Conservation (phyloP, 2,797 vertebrate species). For the Phalanger gymnotis region DNA sequence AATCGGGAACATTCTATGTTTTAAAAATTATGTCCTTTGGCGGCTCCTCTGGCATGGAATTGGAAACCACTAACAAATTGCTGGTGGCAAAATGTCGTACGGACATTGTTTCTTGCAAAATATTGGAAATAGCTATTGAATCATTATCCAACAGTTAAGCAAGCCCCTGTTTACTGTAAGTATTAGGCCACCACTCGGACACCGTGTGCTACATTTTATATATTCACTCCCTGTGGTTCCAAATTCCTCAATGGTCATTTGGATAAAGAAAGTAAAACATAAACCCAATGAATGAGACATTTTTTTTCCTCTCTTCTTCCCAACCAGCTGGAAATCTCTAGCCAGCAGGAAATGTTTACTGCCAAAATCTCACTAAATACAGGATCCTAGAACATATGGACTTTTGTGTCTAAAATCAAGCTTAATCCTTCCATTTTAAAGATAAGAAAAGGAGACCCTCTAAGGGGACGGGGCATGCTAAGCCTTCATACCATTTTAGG, state of each 20-base stretch:
- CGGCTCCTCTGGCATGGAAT: constrained; percentile 77
- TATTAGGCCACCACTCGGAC: constrained; percentile 71
- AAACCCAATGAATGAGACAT: constrained; percentile 58
- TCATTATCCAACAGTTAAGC: constrained; percentile 80
- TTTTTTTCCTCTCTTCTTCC: not conserved
- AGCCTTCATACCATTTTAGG: not conserved
- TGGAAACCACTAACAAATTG: constrained; percentile 82
- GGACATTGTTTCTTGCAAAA: constrained; percentile 85
- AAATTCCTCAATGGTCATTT: constrained; percentile 74
- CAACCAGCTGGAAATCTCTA: constrained; percentile 52
- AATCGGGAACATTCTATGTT: constrained; percentile 54
- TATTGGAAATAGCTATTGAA: constrained; percentile 80
- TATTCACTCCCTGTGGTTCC: constrained; percentile 72
- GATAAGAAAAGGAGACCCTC: not conserved
- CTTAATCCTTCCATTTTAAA: constrained; percentile 41
- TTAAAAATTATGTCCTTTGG: constrained; percentile 75
- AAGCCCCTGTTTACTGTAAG: constrained; percentile 76
- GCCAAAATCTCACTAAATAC: constrained; percentile 52
- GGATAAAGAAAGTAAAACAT: constrained; percentile 71
- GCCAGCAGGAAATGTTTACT: constrained; percentile 65
- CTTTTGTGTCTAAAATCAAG: constrained; percentile 8
- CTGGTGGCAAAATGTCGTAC: constrained; percentile 79
- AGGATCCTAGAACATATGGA: not conserved
- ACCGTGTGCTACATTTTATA: constrained; percentile 77
- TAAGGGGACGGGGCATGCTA: not conserved